Conservation (phyloP, 1,140 invertebrate species). For the Parasteatoda tepidariorum region DNA sequence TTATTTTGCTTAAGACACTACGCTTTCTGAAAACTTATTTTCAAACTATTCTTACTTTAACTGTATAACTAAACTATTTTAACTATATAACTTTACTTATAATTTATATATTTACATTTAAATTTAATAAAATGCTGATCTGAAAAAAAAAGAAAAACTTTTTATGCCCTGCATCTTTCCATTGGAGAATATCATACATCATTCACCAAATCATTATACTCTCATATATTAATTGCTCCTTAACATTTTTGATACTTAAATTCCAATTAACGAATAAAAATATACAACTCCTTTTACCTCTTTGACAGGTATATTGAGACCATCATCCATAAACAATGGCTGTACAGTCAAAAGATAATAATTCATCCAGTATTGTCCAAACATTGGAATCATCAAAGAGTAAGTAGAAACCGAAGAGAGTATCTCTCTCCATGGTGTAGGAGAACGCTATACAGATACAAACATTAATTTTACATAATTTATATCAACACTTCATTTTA, state of each 20-base stretch:
- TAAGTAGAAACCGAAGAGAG: conserved; percentile 38
- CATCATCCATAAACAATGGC: conserved; percentile 17
- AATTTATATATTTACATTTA: no score
- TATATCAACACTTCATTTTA: no score
- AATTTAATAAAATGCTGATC: no score
- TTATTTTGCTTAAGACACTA: no score
- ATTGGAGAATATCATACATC: conserved; percentile 28
- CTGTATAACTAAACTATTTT: no score
- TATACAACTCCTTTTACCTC: conserved; percentile 11
- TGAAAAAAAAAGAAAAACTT: no score
- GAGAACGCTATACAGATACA: conserved; percentile 21
- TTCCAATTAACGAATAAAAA: no score
- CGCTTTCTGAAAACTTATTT: no score
- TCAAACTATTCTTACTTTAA: no score
- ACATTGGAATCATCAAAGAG: conserved; percentile 16
- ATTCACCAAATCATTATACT: conserved; percentile 20
- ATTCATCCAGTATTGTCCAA: conserved; percentile 47
- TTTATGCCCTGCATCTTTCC: no score
- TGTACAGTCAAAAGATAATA: conserved; percentile 38
- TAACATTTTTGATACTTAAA: conserved; percentile 23
- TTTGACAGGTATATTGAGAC: conserved; percentile 32
- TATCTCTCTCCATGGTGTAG: conserved; percentile 29
- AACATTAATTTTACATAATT: no score
- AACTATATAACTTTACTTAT: no score
- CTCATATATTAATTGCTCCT: conserved; percentile 23